phyloP scores from a whole-genome alignment of 2,888 invertebrate genomes.

The Theretra japonica region DNA sequence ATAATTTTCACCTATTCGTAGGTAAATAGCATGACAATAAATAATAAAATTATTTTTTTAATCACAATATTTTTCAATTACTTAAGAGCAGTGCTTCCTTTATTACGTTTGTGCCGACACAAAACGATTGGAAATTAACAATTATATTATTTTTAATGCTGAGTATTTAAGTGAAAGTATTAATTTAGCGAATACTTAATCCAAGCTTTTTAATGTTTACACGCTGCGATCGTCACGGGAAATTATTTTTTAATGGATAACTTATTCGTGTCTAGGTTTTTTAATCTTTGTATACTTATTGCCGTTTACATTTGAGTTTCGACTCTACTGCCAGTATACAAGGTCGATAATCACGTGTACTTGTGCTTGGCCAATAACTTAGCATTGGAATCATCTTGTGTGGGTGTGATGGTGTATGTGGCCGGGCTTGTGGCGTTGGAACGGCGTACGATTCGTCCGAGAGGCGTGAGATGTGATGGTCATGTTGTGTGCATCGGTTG shows the following conservation, averaged over 20 bases:
- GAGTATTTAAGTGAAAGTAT: slow-evolving; percentile 71
- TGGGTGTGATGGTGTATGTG: background rate
- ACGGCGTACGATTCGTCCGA: slow-evolving; percentile 50
- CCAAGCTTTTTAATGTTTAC: slow-evolving; percentile 28
- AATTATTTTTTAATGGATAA: slow-evolving; percentile 47
- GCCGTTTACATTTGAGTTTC: slow-evolving; percentile 31
- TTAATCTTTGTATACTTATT: slow-evolving; percentile 43
- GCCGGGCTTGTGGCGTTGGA: slow-evolving; percentile 32
- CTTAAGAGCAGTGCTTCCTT: slow-evolving; percentile 31
- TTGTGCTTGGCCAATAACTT: background rate
- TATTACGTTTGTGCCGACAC: slow-evolving; percentile 28
- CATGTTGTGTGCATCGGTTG: slow-evolving; percentile 80
- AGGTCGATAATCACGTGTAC: slow-evolving; percentile 29
- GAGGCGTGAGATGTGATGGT: slow-evolving; percentile 53
- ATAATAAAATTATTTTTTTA: slow-evolving; percentile 25
- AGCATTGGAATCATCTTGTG: background rate
- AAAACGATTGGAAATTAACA: slow-evolving; percentile 48
- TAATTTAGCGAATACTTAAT: slow-evolving; percentile 60
- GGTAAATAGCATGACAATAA: slow-evolving; percentile 27
- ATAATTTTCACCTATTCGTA: slow-evolving; percentile 8
- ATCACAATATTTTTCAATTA: slow-evolving; percentile 39
- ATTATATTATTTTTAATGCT: slow-evolving; percentile 41
- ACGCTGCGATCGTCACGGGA: slow-evolving; percentile 41
- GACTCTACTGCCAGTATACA: slow-evolving; percentile 39
- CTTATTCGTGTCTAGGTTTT: slow-evolving; percentile 48